These are phyloP conservation scores for rat (Rattus norvegicus) DNA, from an alignment of 2,113 vertebrate species.

Conservation along the genomic window DNA sequence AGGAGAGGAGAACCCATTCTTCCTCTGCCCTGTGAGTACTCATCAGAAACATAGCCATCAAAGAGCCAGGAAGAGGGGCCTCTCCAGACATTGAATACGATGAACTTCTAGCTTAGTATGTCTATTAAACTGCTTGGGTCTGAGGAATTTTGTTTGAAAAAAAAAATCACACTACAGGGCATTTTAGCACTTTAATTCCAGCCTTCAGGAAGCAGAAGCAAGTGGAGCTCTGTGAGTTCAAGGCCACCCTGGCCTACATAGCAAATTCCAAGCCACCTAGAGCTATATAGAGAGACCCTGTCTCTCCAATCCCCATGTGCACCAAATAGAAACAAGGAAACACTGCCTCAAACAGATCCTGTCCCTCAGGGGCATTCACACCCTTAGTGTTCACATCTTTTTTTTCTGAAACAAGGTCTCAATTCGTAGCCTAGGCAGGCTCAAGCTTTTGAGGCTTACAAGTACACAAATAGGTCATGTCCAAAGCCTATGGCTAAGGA, in stretches of 20 bases:
- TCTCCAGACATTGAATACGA: neutral
- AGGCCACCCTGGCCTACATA: neutral
- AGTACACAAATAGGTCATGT: neutral
- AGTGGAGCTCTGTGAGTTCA: neutral
- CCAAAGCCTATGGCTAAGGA: neutral
- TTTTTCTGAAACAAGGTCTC: neutral
- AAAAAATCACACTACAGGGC: neutral
- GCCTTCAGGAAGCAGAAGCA: neutral
- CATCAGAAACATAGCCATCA: neutral
- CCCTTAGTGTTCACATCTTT: neutral
- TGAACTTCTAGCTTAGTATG: neutral
- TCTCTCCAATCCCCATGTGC: neutral
- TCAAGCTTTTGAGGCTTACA: neutral
- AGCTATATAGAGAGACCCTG: neutral
- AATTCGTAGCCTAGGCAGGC: neutral
- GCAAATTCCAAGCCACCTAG: neutral
- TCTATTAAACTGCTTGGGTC: neutral
- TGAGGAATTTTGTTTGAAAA: neutral
- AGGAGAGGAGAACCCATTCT: neutral
- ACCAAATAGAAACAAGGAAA: neutral
- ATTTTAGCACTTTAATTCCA: neutral
- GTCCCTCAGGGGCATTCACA: neutral
- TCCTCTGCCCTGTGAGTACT: neutral
- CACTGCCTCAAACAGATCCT: neutral
- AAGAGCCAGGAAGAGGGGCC: neutral